Percentiles rank a stretch among this genome's conserved stretches.
These are phyloP conservation scores for Drosophila lacteicornis DNA, from an alignment of 1,140 invertebrate species.

Conservation along the genomic window DNA sequence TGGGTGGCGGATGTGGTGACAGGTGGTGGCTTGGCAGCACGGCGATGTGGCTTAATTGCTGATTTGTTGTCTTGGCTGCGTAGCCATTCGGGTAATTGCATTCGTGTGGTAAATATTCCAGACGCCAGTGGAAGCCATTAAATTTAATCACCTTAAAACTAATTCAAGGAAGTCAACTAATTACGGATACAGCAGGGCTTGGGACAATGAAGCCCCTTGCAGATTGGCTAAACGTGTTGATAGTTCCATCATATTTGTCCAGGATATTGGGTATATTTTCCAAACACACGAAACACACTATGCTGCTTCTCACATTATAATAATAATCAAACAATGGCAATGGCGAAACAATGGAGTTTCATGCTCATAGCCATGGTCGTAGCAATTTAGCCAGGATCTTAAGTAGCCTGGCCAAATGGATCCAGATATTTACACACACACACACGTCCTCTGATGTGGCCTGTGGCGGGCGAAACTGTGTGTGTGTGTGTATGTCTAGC, in stretches of 20 bases:
- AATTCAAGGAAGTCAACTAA: conserved; percentile 50
- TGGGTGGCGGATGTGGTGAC: conserved; percentile 48
- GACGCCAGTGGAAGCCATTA: conserved; percentile 53
- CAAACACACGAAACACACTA: background rate
- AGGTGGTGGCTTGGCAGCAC: conserved; percentile 33
- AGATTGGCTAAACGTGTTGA: conserved; percentile 42
- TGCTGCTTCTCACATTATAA: conserved; percentile 23
- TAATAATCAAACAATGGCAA: conserved; percentile 60
- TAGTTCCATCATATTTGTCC: conserved; percentile 35
- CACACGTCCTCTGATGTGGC: background rate
- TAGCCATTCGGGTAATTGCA: conserved; percentile 56
- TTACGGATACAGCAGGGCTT: background rate
- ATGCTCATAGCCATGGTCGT: conserved; percentile 19
- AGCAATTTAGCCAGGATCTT: conserved; percentile 36
- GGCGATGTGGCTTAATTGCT: conserved; percentile 55
- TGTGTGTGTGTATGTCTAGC: conserved; percentile 1
- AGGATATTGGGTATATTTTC: conserved; percentile 26
- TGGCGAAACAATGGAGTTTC: conserved; percentile 58
- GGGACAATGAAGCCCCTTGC: conserved; percentile 9
- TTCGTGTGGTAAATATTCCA: conserved; percentile 62
- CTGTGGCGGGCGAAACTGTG: background rate
- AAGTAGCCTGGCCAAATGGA: conserved; percentile 50
- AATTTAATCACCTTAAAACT: conserved; percentile 61
- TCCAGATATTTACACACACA: conserved; percentile 16
- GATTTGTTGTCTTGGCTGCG: conserved; percentile 58